Conservation (phyloP, 1,140 invertebrate species). For the Myzus persicae region DNA sequence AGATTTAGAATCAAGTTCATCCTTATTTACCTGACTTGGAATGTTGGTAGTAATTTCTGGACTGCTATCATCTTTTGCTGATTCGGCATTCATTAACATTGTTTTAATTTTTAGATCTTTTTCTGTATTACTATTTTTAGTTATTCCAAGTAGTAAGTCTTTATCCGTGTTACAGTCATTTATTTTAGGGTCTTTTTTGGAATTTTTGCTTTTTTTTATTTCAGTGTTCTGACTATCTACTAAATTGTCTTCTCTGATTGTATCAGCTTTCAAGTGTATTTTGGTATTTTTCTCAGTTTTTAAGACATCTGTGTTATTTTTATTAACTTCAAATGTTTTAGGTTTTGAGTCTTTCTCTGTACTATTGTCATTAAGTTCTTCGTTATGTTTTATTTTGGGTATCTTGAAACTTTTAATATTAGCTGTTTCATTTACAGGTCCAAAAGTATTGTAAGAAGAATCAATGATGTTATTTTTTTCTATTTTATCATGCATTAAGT, state of each 20-base stretch:
- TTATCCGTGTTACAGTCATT: neutral
- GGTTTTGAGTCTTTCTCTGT: neutral
- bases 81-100: neutral
- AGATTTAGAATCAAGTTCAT: neutral
- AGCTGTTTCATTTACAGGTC: constrained; percentile 11
- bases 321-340: neutral
- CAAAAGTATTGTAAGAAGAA: neutral
- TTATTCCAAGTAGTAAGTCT: neutral
- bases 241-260: neutral
- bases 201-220: neutral
- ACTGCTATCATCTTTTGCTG: neutral
- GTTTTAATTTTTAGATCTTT: neutral
- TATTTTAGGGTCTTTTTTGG: neutral
- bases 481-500: neutral
- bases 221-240: neutral
- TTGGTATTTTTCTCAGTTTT: neutral
- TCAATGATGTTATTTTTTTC: neutral
- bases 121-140: neutral
- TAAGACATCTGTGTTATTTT: neutral
- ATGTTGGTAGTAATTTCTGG: neutral
- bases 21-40: too few relatives aligned
- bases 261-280: neutral
- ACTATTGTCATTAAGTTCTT: neutral
- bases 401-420: constrained; percentile 47
- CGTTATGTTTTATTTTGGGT: constrained; percentile 46